phyloP scores from a whole-genome alignment of 2,888 invertebrate genomes.

The Polydrusus pterygomalis region DNA sequence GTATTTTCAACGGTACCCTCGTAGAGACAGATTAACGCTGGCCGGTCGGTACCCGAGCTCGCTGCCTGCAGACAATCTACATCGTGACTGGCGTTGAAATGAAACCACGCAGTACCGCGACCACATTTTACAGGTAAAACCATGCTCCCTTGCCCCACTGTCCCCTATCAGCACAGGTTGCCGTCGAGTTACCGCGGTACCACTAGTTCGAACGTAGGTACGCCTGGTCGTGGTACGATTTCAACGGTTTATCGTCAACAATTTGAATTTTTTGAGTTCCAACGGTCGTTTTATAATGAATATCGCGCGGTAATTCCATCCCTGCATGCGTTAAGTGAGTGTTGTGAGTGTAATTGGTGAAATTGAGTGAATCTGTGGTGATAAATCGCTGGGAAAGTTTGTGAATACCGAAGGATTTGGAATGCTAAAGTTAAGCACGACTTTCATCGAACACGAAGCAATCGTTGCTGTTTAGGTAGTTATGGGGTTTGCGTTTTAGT shows the following conservation, averaged over 20 bases:
- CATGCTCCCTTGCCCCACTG: constrained; percentile 51
- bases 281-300: constrained; percentile 32
- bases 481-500: constrained; percentile 27
- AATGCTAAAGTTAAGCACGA: constrained; percentile 63
- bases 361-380: constrained; percentile 24
- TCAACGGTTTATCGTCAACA: constrained; percentile 54
- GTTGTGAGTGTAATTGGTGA: constrained; percentile 32
- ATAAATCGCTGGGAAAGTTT: constrained; percentile 31
- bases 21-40: constrained; percentile 23
- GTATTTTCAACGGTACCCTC: constrained; percentile 14
- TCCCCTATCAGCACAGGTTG: constrained; percentile 61
- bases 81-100: constrained; percentile 57
- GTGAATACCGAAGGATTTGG: constrained; percentile 54
- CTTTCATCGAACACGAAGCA: constrained; percentile 59
- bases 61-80: constrained; percentile 50
- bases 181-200: constrained; percentile 58
- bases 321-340: constrained; percentile 28
- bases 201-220: constrained; percentile 62
- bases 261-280: constrained; percentile 50
- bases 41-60: constrained; percentile 28
- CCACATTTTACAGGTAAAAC: constrained; percentile 56
- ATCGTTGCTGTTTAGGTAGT: constrained; percentile 60
- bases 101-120: constrained; percentile 56
- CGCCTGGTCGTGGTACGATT: constrained; percentile 57
- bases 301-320: constrained; percentile 15